phyloP scores from a whole-genome alignment of 1,140 invertebrate species.

The Halyomorpha halys region DNA sequence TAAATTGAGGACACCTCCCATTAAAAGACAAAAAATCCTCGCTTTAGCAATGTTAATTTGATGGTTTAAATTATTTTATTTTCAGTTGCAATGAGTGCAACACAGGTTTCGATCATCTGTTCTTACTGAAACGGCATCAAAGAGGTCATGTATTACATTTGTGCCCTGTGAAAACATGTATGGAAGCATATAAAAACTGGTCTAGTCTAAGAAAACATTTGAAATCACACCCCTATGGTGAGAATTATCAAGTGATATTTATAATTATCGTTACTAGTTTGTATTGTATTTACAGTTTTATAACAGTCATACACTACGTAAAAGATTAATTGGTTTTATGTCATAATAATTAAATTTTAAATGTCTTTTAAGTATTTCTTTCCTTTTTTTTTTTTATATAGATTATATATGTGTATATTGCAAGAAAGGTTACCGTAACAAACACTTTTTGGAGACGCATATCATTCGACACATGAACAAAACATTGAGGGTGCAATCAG shows the following conservation, averaged over 20 bases:
- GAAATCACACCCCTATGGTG: not conserved
- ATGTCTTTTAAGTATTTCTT: not conserved
- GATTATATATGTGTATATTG: constrained; percentile 17
- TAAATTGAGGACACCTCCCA: not conserved
- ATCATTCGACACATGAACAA: constrained; percentile 1
- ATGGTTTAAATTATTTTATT: not conserved
- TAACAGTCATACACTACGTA: not conserved
- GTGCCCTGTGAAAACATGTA: constrained; percentile 4
- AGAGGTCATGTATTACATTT: constrained; percentile 5
- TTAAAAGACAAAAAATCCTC: not conserved
- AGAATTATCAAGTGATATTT: not conserved
- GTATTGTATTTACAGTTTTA: not conserved
- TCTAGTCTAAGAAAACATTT: constrained; percentile 18
- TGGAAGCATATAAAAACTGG: constrained; percentile 11
- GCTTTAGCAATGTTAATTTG: not conserved
- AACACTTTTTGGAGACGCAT: constrained; percentile 4
- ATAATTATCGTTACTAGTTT: not conserved
- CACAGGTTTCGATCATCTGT: not conserved
- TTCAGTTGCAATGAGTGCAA: constrained; percentile 6
- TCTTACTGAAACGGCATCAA: constrained; percentile 12
- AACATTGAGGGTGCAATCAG: not conserved
- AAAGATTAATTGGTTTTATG: too few species aligned
- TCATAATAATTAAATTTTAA: not conserved
- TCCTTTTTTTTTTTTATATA: not conserved
- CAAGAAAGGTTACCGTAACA: constrained; percentile 7